Evolutionary conservation across 2,888 invertebrate species (phyloP).

Genomic region (Sycophila texana): DNA sequence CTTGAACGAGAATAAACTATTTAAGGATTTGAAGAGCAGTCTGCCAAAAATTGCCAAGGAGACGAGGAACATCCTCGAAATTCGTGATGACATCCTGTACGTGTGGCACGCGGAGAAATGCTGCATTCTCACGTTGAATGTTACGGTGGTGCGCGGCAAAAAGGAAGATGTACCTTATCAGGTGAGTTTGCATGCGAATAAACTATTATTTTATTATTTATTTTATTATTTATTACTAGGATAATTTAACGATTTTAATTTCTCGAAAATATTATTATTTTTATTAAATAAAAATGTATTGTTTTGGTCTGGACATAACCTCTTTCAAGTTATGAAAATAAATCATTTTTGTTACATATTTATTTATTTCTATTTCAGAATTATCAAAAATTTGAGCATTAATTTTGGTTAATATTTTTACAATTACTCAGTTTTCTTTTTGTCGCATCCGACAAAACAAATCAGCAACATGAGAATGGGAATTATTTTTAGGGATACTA

Average conservation of each 20-base stretch:
- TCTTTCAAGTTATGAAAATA: constrained; percentile 13
- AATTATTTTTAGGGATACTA: too few species aligned
- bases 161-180: constrained; percentile 79
- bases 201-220: neutral
- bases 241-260: neutral
- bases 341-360: too few species aligned
- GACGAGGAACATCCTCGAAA: constrained; percentile 80
- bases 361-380: too few species aligned
- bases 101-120: constrained; percentile 82
- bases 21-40: constrained; percentile 79
- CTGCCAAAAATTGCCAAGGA: constrained; percentile 78
- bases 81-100: constrained; percentile 82
- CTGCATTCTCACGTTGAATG: constrained; percentile 81
- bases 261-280: neutral
- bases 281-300: neutral
- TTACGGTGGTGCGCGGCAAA: constrained; percentile 78
- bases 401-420: too few species aligned
- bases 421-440: too few species aligned
- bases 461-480: too few species aligned
- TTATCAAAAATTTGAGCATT: too few species aligned
- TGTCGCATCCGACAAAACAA: too few species aligned
- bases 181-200: constrained; percentile 71
- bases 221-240: neutral
- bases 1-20: constrained; percentile 80
- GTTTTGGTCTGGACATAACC: constrained; percentile 36